A percentile compares a stretch with the other conserved stretches of the same genome.
Evolutionary conservation across 2,797 vertebrate genomes (phyloP).

Genomic region (Falco novaeseelandiae): DNA sequence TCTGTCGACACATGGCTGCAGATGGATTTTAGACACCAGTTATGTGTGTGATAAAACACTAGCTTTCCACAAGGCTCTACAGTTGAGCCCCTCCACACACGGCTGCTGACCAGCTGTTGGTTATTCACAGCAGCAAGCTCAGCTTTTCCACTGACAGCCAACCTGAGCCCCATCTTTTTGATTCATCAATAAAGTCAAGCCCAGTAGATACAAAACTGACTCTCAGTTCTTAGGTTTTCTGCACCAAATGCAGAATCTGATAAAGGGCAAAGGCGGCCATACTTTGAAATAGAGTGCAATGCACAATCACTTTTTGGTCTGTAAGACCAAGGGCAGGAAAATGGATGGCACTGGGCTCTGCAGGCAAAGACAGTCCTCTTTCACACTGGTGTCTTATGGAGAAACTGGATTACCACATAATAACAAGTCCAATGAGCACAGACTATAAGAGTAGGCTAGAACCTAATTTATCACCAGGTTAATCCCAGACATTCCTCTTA

Average conservation of each 20-base stretch:
- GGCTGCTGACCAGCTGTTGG: neutral
- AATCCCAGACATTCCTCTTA: neutral
- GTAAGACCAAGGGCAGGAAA: neutral
- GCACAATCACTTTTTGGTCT: neutral
- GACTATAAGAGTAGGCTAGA: neutral
- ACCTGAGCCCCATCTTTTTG: neutral
- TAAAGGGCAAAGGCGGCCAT: neutral
- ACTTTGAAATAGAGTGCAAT: neutral
- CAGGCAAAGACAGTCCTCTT: neutral
- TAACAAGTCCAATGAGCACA: neutral
- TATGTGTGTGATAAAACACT: neutral
- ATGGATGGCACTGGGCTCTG: neutral
- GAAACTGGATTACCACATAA: neutral
- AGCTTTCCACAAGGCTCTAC: neutral
- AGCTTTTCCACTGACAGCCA: neutral
- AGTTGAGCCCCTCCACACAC: neutral
- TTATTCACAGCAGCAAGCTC: neutral
- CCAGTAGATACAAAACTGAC: neutral
- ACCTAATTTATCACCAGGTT: neutral
- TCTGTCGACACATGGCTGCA: neutral
- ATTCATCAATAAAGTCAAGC: neutral
- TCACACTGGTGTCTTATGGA: neutral
- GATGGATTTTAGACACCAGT: constrained; percentile 21
- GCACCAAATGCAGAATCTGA: neutral
- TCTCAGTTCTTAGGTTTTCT: neutral